phyloP scores from a whole-genome alignment of 2,797 vertebrate genomes.

The Manis javanica region DNA sequence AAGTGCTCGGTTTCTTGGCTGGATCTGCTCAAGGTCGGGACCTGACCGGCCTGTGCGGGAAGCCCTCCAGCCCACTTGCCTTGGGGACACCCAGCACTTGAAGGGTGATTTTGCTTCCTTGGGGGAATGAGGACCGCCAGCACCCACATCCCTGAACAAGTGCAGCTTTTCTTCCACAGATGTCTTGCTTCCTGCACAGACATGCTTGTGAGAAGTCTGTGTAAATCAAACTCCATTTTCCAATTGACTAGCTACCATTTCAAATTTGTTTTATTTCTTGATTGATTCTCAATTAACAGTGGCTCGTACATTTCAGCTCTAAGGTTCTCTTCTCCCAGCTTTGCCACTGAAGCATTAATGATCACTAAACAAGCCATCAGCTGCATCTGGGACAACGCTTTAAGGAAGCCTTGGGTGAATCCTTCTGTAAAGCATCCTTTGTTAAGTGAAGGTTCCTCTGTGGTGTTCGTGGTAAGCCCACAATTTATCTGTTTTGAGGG shows the following conservation, averaged over 20 bases:
- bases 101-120: not conserved
- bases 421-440: constrained; percentile 50
- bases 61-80: not conserved
- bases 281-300: constrained; percentile 54
- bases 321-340: not conserved
- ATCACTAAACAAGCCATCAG: constrained; percentile 54
- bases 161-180: not conserved
- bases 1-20: accelerated
- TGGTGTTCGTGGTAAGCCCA: not conserved
- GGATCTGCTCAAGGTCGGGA: not conserved
- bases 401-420: constrained; percentile 8
- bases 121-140: not conserved
- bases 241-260: constrained; percentile 48
- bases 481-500: constrained; percentile 24
- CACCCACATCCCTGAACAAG: not conserved
- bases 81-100: not conserved
- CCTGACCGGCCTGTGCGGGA: not conserved
- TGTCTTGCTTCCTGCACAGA: not conserved
- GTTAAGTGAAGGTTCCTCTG: constrained; percentile 9
- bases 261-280: constrained; percentile 55
- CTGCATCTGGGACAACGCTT: constrained; percentile 34
- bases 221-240: constrained; percentile 64
- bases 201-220: constrained; percentile 16
- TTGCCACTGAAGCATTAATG: constrained; percentile 57
- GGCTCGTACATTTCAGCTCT: not conserved